A percentile compares a stretch with the other conserved stretches of the same genome.
Evolutionary conservation across 2,888 invertebrate genomes (phyloP).

Genomic region (Thereva nobilitata): DNA sequence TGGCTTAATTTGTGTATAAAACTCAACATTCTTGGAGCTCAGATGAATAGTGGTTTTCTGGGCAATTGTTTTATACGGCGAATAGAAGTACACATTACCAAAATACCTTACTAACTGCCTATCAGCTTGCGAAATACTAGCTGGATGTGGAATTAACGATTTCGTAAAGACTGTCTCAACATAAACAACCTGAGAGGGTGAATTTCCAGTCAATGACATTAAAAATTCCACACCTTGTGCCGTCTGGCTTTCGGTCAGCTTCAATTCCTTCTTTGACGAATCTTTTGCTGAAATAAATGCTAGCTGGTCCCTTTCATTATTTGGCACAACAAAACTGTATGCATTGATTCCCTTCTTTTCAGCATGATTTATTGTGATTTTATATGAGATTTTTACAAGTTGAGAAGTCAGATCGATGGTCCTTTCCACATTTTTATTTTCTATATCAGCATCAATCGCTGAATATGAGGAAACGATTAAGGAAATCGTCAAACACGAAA

Average conservation of each 20-base stretch:
- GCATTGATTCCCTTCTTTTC: conserved; percentile 72
- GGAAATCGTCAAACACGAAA: conserved; percentile 6
- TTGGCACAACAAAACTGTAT: conserved; percentile 71
- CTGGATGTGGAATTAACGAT: conserved; percentile 81
- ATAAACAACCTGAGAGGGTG: conserved; percentile 49
- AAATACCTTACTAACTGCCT: conserved; percentile 88
- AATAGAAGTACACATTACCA: conserved; percentile 81
- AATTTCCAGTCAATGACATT: conserved; percentile 59
- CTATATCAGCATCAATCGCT: conserved; percentile 62
- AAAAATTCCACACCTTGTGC: conserved; percentile 64
- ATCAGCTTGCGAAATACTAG: conserved; percentile 87
- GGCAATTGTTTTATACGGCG: conserved; percentile 77
- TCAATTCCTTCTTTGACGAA: conserved; percentile 64
- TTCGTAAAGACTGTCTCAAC: conserved; percentile 79
- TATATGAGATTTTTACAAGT: conserved; percentile 79
- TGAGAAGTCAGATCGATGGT: conserved; percentile 86
- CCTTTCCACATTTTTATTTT: conserved; percentile 80
- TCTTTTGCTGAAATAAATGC: conserved; percentile 77
- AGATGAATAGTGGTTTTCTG: conserved; percentile 82
- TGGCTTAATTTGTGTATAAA: conserved; percentile 81
- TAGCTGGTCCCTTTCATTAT: conserved; percentile 64
- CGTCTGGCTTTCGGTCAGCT: conserved; percentile 61
- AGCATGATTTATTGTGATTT: conserved; percentile 82
- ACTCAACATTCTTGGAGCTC: conserved; percentile 79
- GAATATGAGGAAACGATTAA: conserved; percentile 1